phyloP scores from a whole-genome alignment of 2,888 invertebrate species.

The Hydraecia micacea region DNA sequence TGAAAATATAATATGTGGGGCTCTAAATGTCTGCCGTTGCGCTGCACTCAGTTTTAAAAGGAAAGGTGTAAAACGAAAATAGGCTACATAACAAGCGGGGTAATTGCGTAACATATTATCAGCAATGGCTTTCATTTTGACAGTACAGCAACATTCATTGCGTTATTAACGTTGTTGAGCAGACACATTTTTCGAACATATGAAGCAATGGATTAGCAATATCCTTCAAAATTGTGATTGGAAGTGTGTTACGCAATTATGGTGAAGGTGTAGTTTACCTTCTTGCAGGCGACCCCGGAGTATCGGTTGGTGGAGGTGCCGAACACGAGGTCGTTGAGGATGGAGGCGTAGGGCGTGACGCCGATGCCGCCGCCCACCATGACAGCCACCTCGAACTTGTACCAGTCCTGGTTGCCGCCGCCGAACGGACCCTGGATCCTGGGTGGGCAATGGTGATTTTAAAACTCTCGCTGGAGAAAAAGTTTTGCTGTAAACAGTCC shows the following conservation, averaged over 20 bases:
- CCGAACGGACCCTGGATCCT: conserved; percentile 98
- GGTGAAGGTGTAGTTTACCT: conserved; percentile 89
- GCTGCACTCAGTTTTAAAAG: background rate
- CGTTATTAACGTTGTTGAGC: background rate
- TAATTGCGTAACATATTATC: background rate
- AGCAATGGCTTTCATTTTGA: background rate
- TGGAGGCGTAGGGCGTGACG: conserved; percentile 99
- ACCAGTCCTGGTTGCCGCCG: conserved; percentile 99
- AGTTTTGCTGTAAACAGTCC: background rate
- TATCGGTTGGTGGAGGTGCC: conserved; percentile 98
- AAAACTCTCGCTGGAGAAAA: background rate
- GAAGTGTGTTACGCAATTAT: background rate
- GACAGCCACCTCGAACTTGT: conserved; percentile 99
- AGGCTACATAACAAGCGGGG: background rate
- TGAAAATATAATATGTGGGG: too few relatives aligned
- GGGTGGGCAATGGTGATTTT: background rate
- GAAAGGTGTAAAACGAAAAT: background rate
- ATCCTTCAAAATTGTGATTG: background rate
- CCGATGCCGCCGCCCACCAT: conserved; percentile 99
- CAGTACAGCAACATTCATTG: background rate
- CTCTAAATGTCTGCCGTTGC: too few relatives aligned
- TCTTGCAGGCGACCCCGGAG: conserved; percentile 99
- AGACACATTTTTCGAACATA: background rate
- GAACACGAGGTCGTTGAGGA: conserved; percentile 98
- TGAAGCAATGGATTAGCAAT: background rate